Evolutionary conservation across 2,888 invertebrate genomes (phyloP).

Genomic region (Zaprionus bogoriensis): DNA sequence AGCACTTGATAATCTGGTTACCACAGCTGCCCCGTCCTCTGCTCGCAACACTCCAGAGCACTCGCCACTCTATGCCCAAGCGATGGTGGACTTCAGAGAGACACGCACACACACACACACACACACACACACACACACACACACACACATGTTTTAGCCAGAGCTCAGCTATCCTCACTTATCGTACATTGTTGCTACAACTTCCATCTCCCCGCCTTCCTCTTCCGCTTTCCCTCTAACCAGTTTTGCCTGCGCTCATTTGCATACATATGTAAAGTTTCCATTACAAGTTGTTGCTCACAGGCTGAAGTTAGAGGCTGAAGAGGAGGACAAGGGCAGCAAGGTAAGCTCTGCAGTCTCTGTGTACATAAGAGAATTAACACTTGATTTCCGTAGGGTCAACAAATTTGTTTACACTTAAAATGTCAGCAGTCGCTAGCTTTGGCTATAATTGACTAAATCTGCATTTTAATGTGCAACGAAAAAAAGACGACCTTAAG

Average conservation of each 20-base stretch:
- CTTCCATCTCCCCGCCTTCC: background rate
- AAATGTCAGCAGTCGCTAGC: conserved; percentile 1
- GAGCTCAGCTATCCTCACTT: background rate
- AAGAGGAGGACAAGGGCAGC: background rate
- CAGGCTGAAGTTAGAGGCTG: too few relatives aligned
- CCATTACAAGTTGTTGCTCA: conserved; percentile 31
- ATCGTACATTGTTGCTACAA: conserved; percentile 3
- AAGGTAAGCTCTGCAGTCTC: background rate
- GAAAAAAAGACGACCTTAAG: too few relatives aligned
- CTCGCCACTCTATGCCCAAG: background rate
- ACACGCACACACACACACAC: background rate
- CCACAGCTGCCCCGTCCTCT: conserved; percentile 12
- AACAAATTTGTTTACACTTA: conserved; percentile 33
- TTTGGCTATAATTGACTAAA: too few relatives aligned
- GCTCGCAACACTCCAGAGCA: too few relatives aligned
- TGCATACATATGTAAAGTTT: conserved; percentile 53
- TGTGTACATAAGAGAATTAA: conserved; percentile 27
- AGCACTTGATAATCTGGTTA: conserved; percentile 41
- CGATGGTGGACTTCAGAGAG: background rate
- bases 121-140: background rate
- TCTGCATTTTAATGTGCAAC: too few relatives aligned
- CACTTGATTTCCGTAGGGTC: conserved; percentile 37
- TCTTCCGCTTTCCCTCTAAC: background rate
- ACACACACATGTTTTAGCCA: background rate
- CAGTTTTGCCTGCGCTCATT: conserved; percentile 24